Base-by-base conservation (phyloP, 1,140 invertebrate species). In the Sminthurinus signatus region DNA sequence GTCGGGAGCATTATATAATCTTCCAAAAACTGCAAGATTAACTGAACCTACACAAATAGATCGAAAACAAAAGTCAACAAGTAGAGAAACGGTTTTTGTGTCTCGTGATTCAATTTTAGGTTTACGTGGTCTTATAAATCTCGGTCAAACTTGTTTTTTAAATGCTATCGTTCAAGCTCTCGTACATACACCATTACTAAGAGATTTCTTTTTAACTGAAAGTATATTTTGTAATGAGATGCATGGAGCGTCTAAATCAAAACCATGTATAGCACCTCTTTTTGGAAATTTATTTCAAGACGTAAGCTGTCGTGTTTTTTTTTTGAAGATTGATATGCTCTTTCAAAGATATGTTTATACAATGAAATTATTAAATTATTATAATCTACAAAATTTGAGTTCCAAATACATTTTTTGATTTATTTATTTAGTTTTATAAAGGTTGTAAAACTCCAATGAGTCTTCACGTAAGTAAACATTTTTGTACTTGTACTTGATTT, bases 101-200 rank as follows among this genome's bases (percentile, higher is more conserved):
- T 56, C 65, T 0, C 31, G 63, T 2, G 36, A 51, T 2, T 60
- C 64, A 12, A 48, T 71, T 73, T 63, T 63, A 32, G 85, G 93
- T 36, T 77, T 96, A 29, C 80, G 95, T 65, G 96, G 96, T 1
- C 80, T 98, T 25, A 87, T 97, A 68, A 99, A 99, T 80, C 80
- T 98, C 69, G 95, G 96, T n/a, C 93, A 93, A 68, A 98, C 96
- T 1, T 99, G 96, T 78, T 98, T 98, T 76, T 96, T 98, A 91
- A 98, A 96, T 77, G 95, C 92, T 75, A 96, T 98, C 73, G 86
- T 98, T 10, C 96, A 98, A 80, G 88, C 91, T 1, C 75, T 99
- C 62, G 93, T 93, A 50, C 95, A 98, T 74, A 98, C 93, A 5
- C 94, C 95, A 1, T 77, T 97, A 21, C 78, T 99, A 58, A 79